Percentiles rank a stretch among this genome's conserved stretches.
phyloP scores from a whole-genome alignment of 2,888 invertebrate genomes.

The Crematogaster levior region DNA sequence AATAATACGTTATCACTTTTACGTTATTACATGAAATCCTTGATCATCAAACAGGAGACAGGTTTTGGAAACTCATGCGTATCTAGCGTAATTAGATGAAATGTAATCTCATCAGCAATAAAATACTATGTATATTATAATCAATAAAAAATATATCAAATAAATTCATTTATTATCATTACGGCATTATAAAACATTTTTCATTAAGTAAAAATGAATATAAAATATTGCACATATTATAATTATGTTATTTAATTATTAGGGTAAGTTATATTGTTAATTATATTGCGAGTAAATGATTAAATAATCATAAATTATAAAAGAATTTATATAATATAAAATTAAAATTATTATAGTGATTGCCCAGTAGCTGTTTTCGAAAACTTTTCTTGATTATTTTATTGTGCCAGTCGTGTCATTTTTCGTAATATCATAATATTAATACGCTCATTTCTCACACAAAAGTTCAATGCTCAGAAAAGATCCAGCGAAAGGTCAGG shows the following conservation, averaged over 20 bases:
- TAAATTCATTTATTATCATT: slow-evolving; percentile 3
- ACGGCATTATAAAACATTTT: background rate
- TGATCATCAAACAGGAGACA: background rate
- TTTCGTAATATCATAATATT: slow-evolving; percentile 64
- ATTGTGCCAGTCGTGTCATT: slow-evolving; percentile 64
- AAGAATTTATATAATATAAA: background rate
- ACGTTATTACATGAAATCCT: too few species aligned
- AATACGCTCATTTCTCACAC: slow-evolving; percentile 65
- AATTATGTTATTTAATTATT: slow-evolving; percentile 1
- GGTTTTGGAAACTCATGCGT: background rate
- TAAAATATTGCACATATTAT: background rate
- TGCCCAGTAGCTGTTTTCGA: slow-evolving; percentile 56
- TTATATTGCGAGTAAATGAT: background rate
- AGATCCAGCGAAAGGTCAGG: slow-evolving; percentile 61
- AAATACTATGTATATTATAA: background rate
- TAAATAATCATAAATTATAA: background rate
- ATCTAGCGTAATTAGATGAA: background rate
- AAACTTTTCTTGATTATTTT: slow-evolving; percentile 70
- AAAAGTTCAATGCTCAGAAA: slow-evolving; percentile 65
- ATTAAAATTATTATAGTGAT: background rate
- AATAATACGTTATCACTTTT: slow-evolving; percentile 1
- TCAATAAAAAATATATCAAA: too few species aligned
- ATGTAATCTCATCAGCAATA: background rate
- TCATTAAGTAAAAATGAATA: background rate
- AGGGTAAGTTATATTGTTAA: background rate